Evolutionary conservation across 2,113 vertebrate species (phyloP).

Genomic region (Setophaga coronata): DNA sequence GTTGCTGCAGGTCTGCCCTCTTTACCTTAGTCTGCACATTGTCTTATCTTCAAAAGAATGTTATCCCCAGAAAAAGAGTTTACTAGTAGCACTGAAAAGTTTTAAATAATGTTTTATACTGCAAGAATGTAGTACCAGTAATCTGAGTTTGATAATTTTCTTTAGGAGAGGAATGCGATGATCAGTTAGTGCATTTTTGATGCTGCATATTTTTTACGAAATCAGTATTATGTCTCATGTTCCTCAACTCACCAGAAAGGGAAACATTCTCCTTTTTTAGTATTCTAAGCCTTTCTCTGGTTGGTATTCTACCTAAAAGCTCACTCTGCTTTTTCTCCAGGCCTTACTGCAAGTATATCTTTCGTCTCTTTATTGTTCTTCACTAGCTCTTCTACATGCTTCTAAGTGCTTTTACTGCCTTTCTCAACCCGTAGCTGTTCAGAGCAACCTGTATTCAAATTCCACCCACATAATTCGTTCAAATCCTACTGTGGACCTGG

Average conservation of each 20-base stretch:
- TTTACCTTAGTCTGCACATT: not conserved
- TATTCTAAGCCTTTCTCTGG: not conserved
- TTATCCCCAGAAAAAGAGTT: not conserved
- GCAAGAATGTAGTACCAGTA: not conserved
- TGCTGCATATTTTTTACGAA: not conserved
- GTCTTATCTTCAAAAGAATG: slow-evolving; percentile 1
- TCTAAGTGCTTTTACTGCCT: not conserved
- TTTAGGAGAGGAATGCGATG: not conserved
- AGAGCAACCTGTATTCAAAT: slow-evolving; percentile 20
- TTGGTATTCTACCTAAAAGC: not conserved
- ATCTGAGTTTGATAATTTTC: not conserved
- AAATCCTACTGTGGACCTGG: slow-evolving; percentile 23
- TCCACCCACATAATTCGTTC: slow-evolving; percentile 38
- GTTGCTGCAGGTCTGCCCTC: not conserved
- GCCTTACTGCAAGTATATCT: not conserved
- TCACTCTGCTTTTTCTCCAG: not conserved
- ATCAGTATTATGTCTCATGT: not conserved
- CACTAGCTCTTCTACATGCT: not conserved
- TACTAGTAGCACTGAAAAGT: not conserved
- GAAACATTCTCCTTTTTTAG: not conserved
- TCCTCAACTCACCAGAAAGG: not conserved
- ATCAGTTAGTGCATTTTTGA: not conserved
- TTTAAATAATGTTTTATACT: not conserved
- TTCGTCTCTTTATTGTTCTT: not conserved
- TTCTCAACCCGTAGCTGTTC: not conserved